These are phyloP conservation scores for Parelbella ahira DNA, from an alignment of 2,888 invertebrate species.

Conservation along the genomic window DNA sequence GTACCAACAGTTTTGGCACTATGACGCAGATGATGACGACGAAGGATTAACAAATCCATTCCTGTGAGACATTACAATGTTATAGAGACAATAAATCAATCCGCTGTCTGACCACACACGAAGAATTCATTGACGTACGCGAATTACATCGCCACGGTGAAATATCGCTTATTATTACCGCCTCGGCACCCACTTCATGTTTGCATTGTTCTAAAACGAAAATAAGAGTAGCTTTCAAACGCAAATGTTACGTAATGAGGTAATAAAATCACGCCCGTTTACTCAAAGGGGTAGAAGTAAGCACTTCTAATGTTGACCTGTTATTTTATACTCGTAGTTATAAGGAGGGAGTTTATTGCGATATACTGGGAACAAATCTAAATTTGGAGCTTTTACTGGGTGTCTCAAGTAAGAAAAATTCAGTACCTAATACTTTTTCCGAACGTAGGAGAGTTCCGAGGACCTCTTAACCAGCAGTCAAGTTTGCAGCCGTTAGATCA, in stretches of 20 bases:
- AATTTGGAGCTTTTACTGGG: too few relatives aligned
- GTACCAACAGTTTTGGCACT: constrained; percentile 37
- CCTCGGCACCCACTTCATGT: constrained; percentile 11
- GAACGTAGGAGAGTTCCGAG: too few relatives aligned
- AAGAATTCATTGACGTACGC: constrained; percentile 30
- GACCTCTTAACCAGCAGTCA: too few relatives aligned
- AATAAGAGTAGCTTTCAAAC: neutral
- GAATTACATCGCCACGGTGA: constrained; percentile 22
- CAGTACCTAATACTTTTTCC: too few relatives aligned
- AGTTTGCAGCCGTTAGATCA: too few relatives aligned
- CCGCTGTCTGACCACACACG: constrained; percentile 38
- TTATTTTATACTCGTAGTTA: too few relatives aligned
- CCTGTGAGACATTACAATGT: constrained; percentile 34
- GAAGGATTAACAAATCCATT: constrained; percentile 36
- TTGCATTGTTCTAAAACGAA: neutral
- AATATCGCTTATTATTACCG: constrained; percentile 22
- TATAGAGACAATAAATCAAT: constrained; percentile 35
- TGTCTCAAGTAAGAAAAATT: too few relatives aligned
- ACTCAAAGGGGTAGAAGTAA: too few relatives aligned
- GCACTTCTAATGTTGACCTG: too few relatives aligned
- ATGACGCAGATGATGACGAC: constrained; percentile 40
- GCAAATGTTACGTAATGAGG: neutral
- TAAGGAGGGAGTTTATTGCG: too few relatives aligned
- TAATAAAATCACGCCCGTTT: too few relatives aligned
- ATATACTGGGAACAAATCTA: too few relatives aligned